phyloP scores from a whole-genome alignment of 1,140 invertebrate genomes.

The Solenopsis fugax region DNA sequence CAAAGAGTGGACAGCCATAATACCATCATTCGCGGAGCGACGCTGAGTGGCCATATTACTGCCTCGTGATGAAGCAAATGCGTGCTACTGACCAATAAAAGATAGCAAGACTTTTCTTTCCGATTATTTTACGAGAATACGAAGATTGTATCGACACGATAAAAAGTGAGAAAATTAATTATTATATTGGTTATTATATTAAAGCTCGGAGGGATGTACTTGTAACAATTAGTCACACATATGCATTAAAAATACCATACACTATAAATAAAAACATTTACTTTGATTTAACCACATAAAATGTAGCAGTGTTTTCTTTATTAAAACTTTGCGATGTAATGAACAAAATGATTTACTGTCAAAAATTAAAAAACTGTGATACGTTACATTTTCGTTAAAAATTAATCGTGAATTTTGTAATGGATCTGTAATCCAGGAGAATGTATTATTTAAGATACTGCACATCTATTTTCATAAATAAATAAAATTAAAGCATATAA shows the following conservation, averaged over 20 bases:
- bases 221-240: background rate
- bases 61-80: constrained; percentile 76
- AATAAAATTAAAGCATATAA: background rate
- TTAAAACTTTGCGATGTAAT: background rate
- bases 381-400: background rate
- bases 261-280: background rate
- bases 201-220: background rate
- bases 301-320: background rate
- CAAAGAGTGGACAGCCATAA: constrained; percentile 70
- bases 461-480: constrained; percentile 4
- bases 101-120: constrained; percentile 73
- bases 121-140: constrained; percentile 29
- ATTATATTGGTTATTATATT: constrained; percentile 20
- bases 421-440: background rate
- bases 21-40: constrained; percentile 72
- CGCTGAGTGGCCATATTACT: constrained; percentile 75
- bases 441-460: no score
- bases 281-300: background rate
- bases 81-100: constrained; percentile 78
- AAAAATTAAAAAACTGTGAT: background rate
- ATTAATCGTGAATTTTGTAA: background rate
- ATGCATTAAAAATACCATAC: background rate
- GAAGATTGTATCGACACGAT: constrained; percentile 4
- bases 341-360: background rate
- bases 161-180: constrained; percentile 46